Base-by-base conservation (phyloP, 1,140 invertebrate genomes). In the Drosophila biarmipes region DNA sequence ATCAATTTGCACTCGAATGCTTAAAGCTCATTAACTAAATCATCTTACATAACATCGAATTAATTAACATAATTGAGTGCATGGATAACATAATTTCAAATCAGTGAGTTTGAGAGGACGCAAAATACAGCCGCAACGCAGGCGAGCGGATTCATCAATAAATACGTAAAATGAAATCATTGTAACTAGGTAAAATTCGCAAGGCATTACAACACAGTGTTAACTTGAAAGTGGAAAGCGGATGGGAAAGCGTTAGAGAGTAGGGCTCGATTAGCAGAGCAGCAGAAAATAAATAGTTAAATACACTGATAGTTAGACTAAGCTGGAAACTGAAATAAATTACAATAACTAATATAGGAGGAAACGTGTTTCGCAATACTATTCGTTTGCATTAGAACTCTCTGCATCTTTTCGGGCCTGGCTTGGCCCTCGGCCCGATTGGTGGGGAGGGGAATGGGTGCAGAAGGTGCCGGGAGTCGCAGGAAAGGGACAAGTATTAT, bases 351-450 rank as follows among this genome's bases (percentile, higher is more conserved):
- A 82, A 61, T 53, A 67, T 87, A 80, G 68, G 56, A 74, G 74
- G 57, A 81, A 84, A 82, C 63, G 48, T 75, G 67, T 62, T 66
- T 69, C 64, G 75, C 79, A 86, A 87, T 87, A 87, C 82, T 87
- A 62, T 89, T 89, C 58, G 73, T 67, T 82, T 78, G 66, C 61
- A 56, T 73, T 69, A 74, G 54, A 81, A 68, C 64, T 75, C 69
- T 75, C 61, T 68, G 68, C 78, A 54, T 67, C 27, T 38, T 62
- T 61, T 55, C 42, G 40, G 43, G 57, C 56, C 54, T 55, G 42
- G 64, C 51, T 35, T 71, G 55, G 52, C 55, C 48, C 49, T 61
- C 43, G 66, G 56, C 56, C 64, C 24, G 19, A 37, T 64, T 11
- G 53, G 48, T 46, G 17, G 43, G 48, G 42, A 14, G 35, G 78